Base-by-base conservation (phyloP, 2,888 invertebrate species). In the Drosophila ustulata region DNA sequence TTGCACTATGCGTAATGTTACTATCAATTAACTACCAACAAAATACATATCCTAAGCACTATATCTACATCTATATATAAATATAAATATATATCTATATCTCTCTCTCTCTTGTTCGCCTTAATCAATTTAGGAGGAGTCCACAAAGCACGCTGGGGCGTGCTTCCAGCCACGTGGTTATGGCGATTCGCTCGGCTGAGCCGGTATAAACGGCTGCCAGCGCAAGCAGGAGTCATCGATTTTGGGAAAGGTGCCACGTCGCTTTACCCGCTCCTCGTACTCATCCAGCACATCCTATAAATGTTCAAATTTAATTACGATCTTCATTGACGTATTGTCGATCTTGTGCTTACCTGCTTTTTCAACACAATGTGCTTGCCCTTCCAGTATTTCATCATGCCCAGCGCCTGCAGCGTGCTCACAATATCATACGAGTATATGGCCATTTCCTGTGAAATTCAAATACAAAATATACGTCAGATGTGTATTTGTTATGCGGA, bases 311-410 rank as follows among this genome's bases (percentile, higher is more conserved):
- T 30, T 47, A n/a, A 58, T 30, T 37, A 25, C 6, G 18, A 18
- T 18, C 28, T n/a, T 41, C 2, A 7, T 7, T 18, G 6, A 18
- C 11, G 5, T 18, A 3, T 34, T 6, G 13, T 4, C 4, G 41
- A 43, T 41, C 32, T 18, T 1, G 13, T 6, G 23, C 93, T 90
- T 85, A 96, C 97, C 95, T 97, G 97, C 93, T 97, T 97, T 92
- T 98, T 98, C 58, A 99, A 94, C 55, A 99, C 97, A 85, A 99
- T 97, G 93, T 99, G 99, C 92, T 98, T 98, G 69, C 98, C 98
- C 93, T 99, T 99, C 98, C 99, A 99, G 92, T 99, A 99, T 93
- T 99, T 99, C 95, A 99, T 96, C 95, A 99, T 97, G 6, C 98
- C 98, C 76, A 99, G 94, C 18, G 98, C 98, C 90, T 99, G 98